phyloP scores from a whole-genome alignment of 2,797 vertebrate species.

The Paramormyrops hopkinsi region DNA sequence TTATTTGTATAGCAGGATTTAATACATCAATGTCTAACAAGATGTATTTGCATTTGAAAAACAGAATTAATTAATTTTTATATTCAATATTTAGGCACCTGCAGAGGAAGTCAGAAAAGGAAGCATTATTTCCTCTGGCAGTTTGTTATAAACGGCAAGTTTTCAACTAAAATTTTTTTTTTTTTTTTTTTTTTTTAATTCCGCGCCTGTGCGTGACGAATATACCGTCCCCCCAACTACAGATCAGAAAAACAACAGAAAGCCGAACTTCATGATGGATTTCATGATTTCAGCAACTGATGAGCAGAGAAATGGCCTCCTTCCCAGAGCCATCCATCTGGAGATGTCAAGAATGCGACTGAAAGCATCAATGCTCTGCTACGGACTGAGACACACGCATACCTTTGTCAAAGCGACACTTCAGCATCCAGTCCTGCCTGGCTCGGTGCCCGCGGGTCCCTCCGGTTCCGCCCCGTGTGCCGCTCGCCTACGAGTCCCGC shows the following conservation, averaged over 20 bases:
- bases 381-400: background rate
- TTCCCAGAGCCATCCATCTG: background rate
- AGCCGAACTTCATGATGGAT: background rate
- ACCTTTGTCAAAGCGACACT: background rate
- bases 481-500: background rate
- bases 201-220: background rate
- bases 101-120: slow-evolving; percentile 65
- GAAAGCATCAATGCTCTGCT: background rate
- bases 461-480: background rate
- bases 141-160: slow-evolving; percentile 41
- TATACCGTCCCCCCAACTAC: background rate
- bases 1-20: background rate
- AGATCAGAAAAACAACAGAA: background rate
- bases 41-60: background rate
- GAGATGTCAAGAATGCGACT: background rate
- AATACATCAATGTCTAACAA: background rate
- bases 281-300: background rate
- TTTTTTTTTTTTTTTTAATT: background rate
- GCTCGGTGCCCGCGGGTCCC: background rate
- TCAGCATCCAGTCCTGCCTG: background rate
- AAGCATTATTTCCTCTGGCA: slow-evolving; percentile 62
- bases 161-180: background rate
- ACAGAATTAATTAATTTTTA: slow-evolving; percentile 14
- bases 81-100: slow-evolving; percentile 52
- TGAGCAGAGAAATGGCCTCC: background rate